These are phyloP conservation scores for Homalodisca vitripennis DNA, from an alignment of 1,140 invertebrate genomes.

Conservation along the genomic window DNA sequence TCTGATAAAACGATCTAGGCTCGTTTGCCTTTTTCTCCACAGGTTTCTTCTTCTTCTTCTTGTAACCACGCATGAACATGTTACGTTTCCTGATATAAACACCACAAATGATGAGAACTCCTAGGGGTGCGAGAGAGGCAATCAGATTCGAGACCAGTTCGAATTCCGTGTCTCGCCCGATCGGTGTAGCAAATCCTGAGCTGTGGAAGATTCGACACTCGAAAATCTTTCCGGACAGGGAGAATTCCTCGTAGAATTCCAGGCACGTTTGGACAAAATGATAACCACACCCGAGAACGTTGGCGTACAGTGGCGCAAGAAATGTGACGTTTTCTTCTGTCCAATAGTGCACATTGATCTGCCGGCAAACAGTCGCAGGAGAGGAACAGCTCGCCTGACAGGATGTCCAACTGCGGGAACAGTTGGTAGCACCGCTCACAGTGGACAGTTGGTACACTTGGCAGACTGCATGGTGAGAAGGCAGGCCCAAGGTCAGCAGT, in stretches of 20 bases:
- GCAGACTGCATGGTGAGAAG: constrained; percentile 3
- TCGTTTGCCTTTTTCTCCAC: constrained; percentile 15
- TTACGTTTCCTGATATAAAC: constrained; percentile 32
- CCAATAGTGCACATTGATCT: constrained; percentile 43
- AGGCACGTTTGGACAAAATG: constrained; percentile 43
- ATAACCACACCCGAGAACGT: constrained; percentile 46
- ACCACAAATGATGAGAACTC: constrained; percentile 15
- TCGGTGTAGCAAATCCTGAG: background rate
- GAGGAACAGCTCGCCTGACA: constrained; percentile 46
- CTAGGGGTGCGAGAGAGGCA: constrained; percentile 8
- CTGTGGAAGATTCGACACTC: constrained; percentile 9
- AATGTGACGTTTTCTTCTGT: background rate
- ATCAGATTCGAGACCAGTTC: constrained; percentile 3
- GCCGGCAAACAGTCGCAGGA: constrained; percentile 44
- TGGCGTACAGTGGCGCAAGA: constrained; percentile 42
- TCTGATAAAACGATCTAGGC: constrained; percentile 35
- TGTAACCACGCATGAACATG: constrained; percentile 28
- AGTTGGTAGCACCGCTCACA: constrained; percentile 41
- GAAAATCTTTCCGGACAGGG: background rate
- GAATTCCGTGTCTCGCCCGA: background rate
- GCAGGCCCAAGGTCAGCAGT: background rate
- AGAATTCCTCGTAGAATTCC: constrained; percentile 39
- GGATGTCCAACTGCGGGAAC: constrained; percentile 43
- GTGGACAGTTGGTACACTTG: constrained; percentile 16
- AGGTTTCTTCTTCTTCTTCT: constrained; percentile 16